Evolutionary conservation across 2,888 invertebrate species (phyloP).

Genomic region (Acanthopleura granulata): DNA sequence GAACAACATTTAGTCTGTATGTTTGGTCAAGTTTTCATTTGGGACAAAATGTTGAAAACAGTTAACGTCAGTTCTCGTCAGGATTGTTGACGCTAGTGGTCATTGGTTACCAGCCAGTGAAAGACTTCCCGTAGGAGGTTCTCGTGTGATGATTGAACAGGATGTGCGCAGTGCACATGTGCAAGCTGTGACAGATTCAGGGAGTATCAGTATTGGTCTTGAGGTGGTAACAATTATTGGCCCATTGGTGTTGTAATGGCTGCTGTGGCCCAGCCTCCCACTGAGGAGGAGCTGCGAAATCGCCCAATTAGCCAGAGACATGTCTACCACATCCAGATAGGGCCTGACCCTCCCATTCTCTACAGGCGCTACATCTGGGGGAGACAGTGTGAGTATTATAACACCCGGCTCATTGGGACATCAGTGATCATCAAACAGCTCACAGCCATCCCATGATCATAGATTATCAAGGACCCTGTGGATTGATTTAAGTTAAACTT

Average conservation of each 20-base stretch:
- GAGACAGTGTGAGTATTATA: constrained; percentile 23
- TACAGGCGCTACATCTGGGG: constrained; percentile 42
- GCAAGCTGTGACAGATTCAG: neutral
- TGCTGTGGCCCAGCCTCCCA: constrained; percentile 7
- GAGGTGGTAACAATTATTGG: too few relatives aligned
- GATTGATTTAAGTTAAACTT: too few relatives aligned
- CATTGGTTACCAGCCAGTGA: neutral
- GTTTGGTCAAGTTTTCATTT: neutral
- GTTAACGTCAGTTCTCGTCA: neutral
- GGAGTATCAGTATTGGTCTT: too few relatives aligned
- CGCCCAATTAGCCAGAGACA: constrained; percentile 12
- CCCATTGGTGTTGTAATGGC: neutral
- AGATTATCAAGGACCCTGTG: too few relatives aligned
- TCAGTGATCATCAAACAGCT: too few relatives aligned
- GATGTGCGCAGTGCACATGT: constrained; percentile 3
- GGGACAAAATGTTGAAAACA: too few relatives aligned
- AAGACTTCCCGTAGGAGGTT: too few relatives aligned
- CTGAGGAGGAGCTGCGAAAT: neutral
- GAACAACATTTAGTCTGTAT: neutral
- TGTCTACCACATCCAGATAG: constrained; percentile 28
- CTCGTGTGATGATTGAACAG: neutral
- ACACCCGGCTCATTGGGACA: neutral
- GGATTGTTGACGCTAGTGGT: neutral
- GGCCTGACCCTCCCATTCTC: constrained; percentile 35
- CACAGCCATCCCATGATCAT: too few relatives aligned